Conservation (phyloP, 1,140 invertebrate species). For the Teleogryllus occipitalis region DNA sequence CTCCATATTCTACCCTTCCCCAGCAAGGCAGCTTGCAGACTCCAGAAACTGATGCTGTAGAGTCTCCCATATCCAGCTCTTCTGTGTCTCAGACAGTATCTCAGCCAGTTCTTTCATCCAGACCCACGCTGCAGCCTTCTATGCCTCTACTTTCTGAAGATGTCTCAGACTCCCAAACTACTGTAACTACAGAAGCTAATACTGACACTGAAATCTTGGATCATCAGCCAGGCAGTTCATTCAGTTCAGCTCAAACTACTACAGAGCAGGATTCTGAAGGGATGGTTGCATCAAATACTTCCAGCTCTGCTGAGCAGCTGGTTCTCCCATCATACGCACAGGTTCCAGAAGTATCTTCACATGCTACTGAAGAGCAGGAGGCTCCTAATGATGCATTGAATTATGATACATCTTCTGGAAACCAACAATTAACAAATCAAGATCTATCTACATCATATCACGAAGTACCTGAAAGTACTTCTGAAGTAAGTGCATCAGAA, state of each 20-base stretch:
- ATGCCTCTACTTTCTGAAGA: constrained; percentile 17
- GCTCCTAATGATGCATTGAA: neutral
- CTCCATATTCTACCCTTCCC: constrained; percentile 2
- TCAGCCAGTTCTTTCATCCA: neutral
- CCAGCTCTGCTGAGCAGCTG: neutral
- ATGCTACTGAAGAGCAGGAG: neutral
- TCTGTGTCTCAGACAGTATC: neutral
- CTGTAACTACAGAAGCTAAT: neutral
- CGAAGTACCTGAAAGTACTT: neutral
- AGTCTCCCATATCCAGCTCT: neutral
- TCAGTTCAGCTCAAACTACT: neutral
- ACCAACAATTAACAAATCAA: neutral
- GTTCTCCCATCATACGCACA: neutral
- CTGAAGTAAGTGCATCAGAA: neutral
- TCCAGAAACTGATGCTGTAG: neutral
- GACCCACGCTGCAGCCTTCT: constrained; percentile 10
- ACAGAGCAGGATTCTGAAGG: neutral
- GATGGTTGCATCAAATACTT: neutral
- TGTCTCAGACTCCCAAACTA: neutral
- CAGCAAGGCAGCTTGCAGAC: neutral
- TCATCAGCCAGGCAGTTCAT: neutral
- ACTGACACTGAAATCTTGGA: neutral
- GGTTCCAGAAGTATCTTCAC: constrained; percentile 7
- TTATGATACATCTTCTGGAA: neutral
- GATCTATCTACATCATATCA: neutral